Base-by-base conservation (phyloP, 2,113 vertebrate genomes). In the Thymallus thymallus region DNA sequence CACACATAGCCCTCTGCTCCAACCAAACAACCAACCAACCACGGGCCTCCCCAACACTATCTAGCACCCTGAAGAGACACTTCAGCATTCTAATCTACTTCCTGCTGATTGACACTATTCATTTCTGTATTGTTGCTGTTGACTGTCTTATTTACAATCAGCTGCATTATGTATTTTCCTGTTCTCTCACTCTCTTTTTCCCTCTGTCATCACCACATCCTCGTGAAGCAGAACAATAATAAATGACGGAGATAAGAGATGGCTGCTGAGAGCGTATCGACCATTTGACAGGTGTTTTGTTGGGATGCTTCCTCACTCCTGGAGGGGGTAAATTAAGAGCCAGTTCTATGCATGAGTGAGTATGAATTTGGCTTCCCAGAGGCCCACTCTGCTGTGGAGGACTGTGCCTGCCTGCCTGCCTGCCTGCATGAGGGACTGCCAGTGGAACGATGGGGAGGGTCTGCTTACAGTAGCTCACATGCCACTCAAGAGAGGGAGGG, bases 41-140 rank as follows among this genome's bases (percentile, higher is more conserved):
- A 46, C 35, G 48, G 45, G 24, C 66, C 20, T 63, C 64, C 73
- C 46, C 71, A 20, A 75, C 45, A 46, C 46, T 22, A 26, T 22
- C 72, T 41, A 56, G 55, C 73, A 60, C 51, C 51, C 18, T 70
- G 65, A 22, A 70, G 32, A 58, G 66, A 58, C 48, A 60, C 56
- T 10, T 6, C 56, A 18, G 48, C 48, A 18, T 51, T 51, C 1
- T 0, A 51, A 51, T 60, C 56, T 60, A n/a, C 35, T 5, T 5
- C 23, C 23, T 51, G 14, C 71, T 76, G 79, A 80, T 72, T 80
- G 78, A 80, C 74, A 76, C 29, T 80, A 72, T 72, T 72, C 30
- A 69, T 69, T 51, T 45, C 20, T 22, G 18, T n/a, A 60, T 60
- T 16, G 56, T 55, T 55, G 20, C 20, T 55, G 14, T 64, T n/a